Percentiles rank a stretch among this genome's conserved stretches.
phyloP scores from a whole-genome alignment of 2,797 vertebrate genomes.

The Artibeus lituratus region DNA sequence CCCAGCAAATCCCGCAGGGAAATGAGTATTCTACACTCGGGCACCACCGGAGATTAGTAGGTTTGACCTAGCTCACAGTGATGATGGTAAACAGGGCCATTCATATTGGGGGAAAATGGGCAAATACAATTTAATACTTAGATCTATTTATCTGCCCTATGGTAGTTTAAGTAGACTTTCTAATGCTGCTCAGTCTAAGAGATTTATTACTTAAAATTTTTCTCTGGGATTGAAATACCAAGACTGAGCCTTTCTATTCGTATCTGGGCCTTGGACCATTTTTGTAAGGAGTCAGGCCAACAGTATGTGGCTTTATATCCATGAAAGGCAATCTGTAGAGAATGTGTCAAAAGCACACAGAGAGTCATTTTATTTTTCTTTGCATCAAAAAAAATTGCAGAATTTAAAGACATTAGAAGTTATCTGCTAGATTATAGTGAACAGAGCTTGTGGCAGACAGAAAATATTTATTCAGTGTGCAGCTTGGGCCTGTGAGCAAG shows the following conservation, averaged over 20 bases:
- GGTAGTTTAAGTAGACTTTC: constrained; percentile 3
- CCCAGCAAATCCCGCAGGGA: constrained; percentile 12
- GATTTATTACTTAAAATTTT: constrained; percentile 6
- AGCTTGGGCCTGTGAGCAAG: neutral
- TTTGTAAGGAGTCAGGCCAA: neutral
- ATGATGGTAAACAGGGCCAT: neutral
- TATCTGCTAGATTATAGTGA: neutral
- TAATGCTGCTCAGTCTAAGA: neutral
- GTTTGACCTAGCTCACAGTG: neutral
- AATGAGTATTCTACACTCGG: constrained; percentile 30
- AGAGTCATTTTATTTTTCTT: neutral
- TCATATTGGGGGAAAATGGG: neutral
- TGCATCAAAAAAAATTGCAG: neutral
- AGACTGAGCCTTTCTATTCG: neutral
- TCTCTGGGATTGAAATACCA: neutral
- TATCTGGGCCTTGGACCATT: neutral
- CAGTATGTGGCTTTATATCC: neutral
- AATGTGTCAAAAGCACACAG: neutral
- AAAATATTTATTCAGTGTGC: neutral
- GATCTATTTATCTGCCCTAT: neutral
- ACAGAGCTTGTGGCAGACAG: neutral
- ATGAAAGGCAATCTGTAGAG: neutral
- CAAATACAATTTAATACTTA: constrained; percentile 19
- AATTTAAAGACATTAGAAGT: neutral
- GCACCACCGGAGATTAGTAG: constrained; percentile 32